Base-by-base conservation (phyloP, 2,113 vertebrate species). In the Benitochromis conjunctus region DNA sequence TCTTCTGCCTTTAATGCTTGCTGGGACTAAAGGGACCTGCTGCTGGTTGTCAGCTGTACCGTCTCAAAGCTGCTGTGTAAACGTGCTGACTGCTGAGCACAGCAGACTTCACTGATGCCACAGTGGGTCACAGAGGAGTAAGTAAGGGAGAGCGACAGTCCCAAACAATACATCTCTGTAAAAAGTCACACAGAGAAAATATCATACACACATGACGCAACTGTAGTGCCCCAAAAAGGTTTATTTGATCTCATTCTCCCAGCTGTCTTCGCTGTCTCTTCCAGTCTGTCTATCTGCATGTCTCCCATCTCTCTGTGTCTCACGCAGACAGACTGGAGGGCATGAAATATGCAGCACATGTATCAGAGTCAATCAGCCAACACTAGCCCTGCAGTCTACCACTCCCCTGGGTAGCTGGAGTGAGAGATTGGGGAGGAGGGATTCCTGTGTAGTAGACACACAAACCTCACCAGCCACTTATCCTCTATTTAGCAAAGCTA, bases 381-480 rank as follows among this genome's bases (percentile, higher is more conserved):
- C 93, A 90, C 91, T 83, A 46, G 92, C 91, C 92, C 90, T 74
- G 92, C 93, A 91, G 92, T 90, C 88, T 85, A 91, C 86, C 92
- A 71, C 91, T 92, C 92, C 92, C 94, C 85, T 90, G 91, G 93
- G 95, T 89, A 83, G 89, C 88, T 54, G 83, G 88, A 85, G 85
- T 90, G 90, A 91, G 87, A 89, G 82, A 92, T 80, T 62, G 71
- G 81, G 90, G 87, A 91, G 93, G 85, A 84, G 93, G 92, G 89
- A 91, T 94, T 94, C 94, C 94, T 91, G 86, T 87, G 87, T 89
- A 91, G 90, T 85, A 90, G 91, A 92, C 92, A 91, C 84, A 89
- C 91, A 87, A 87, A 91, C 92, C 95, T 94, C 90, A 89, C 87
- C 94, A 92, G 91, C 91, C 95, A 94, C 89, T 96, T 96, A 96